Base-by-base conservation (phyloP, 2,113 vertebrate species). In the Oophaga pumilio region DNA sequence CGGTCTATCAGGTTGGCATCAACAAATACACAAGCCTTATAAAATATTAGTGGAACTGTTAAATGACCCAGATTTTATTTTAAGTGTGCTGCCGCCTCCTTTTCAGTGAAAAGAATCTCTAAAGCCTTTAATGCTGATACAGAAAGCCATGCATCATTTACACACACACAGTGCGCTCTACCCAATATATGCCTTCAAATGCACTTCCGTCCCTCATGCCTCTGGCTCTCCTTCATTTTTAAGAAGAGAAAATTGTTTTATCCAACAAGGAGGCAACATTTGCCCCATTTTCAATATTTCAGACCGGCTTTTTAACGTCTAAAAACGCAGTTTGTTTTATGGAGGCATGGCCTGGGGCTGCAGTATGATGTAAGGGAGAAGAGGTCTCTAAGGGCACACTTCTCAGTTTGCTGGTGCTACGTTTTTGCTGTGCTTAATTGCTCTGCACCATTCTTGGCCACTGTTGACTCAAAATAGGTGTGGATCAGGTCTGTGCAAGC, bases 381-480 rank as follows among this genome's bases (percentile, higher is more conserved):
- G 86, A 84, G 89, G 92, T 93, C 94, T 94, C 92, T 13, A 88
- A 91, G 92, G 90, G 92, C 92, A 93, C 88, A 83, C 91, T 91
- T 91, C 92, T 87, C 89, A 62, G 22, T 11, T 11, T 76, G 88
- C 1, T 76, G 57, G 89, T 2, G 84, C 89, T 91, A 89, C 89
- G 69, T 82, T 18, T 69, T 89, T 0, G 71, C 89, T 85, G 20
- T 12, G 88, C 89, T 91, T 94, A 94, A 94, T 92, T 60, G 78
- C 90, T 89, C 89, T 89, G 90, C 92, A 91, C 91, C 90, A 93
- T 91, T 87, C 92, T 92, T 93, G 88, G 92, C 90, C 93, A 90
- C 92, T 96, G 96, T 96, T 97, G 96, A 97, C 95, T 96, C 92
- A 95, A 95, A 93, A 94, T 94, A 95, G 94, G 94, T 93, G 90